Conservation (phyloP, 1,140 invertebrate species). For the Eciton burchellii region DNA sequence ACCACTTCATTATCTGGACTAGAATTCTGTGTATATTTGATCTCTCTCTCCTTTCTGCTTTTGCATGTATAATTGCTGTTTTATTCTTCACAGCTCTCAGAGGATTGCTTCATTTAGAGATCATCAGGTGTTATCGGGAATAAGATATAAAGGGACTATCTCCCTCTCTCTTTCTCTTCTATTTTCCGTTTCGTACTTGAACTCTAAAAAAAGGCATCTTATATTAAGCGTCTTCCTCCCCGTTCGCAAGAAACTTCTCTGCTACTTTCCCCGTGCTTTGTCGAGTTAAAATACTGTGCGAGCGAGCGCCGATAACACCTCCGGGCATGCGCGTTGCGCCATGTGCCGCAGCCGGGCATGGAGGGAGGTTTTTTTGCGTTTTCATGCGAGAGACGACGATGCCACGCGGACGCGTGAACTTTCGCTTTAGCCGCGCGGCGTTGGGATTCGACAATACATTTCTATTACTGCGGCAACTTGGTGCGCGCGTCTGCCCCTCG, state of each 20-base stretch:
- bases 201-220: constrained; percentile 51
- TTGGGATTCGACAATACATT: constrained; percentile 24
- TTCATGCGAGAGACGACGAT: neutral
- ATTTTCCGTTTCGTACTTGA: constrained; percentile 44
- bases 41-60: neutral
- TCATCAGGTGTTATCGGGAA: constrained; percentile 49
- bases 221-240: constrained; percentile 26
- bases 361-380: neutral
- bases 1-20: neutral
- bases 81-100: constrained; percentile 11
- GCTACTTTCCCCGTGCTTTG: constrained; percentile 44
- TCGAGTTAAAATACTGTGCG: constrained; percentile 31
- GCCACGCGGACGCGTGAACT: neutral
- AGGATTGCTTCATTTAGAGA: neutral
- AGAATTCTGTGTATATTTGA: neutral
- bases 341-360: constrained; percentile 25
- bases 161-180: constrained; percentile 14
- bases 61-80: neutral
- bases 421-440: neutral
- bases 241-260: constrained; percentile 27
- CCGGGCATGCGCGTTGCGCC: neutral
- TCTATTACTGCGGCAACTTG: constrained; percentile 18
- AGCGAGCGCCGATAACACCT: constrained; percentile 42
- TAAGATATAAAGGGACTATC: constrained; percentile 31
- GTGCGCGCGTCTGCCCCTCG: neutral